Evolutionary conservation across 37 sponge, comb jelly and placozoan species (phyloP).

Genomic region (Aplysina aerophoba): DNA sequence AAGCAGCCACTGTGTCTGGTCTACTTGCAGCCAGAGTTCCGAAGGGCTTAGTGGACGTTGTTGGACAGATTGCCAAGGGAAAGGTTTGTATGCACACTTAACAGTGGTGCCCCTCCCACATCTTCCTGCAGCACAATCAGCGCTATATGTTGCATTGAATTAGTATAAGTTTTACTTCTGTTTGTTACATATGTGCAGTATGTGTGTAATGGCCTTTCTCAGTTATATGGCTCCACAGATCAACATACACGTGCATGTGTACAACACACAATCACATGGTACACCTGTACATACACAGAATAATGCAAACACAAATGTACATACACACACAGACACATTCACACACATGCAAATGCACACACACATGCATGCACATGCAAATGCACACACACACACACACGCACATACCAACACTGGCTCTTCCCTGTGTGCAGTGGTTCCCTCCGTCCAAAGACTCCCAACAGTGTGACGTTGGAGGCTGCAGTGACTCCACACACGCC

Average conservation of each 20-base stretch:
- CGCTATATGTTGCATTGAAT: neutral
- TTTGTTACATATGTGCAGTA: neutral
- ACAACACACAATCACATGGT: neutral
- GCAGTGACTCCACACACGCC: no score
- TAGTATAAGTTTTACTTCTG: neutral
- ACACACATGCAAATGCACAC: constrained; percentile 13
- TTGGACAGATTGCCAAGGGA: constrained; percentile 31
- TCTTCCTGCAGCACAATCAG: neutral
- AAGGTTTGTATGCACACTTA: neutral
- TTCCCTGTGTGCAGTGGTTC: neutral
- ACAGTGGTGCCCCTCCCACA: neutral
- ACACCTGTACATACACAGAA: neutral
- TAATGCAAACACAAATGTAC: constrained; percentile 1
- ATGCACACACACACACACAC: neutral
- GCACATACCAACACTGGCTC: no score
- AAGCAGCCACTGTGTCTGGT: neutral
- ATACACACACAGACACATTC: constrained; percentile 14
- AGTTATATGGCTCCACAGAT: no score
- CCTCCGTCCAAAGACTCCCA: constrained; percentile 3
- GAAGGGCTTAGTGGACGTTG: constrained; percentile 29
- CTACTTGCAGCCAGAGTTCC: neutral
- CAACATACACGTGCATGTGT: no score
- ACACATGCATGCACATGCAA: constrained; percentile 2
- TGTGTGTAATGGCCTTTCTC: neutral
- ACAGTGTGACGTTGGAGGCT: no score